Evolutionary conservation across 2,888 invertebrate genomes (phyloP).

Genomic region (Campoplex capitator): DNA sequence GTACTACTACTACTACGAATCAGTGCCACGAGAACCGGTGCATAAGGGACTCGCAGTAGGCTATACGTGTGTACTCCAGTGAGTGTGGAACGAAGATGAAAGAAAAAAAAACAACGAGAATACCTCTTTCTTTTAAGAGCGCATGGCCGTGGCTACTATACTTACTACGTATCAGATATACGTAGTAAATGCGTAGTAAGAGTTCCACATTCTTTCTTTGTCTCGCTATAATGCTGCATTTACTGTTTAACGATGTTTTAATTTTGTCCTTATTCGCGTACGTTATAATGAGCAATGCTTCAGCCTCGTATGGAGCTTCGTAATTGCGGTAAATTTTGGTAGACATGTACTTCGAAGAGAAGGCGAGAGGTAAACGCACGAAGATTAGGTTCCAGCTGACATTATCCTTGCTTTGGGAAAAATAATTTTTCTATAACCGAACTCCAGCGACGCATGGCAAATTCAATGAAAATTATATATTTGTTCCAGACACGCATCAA

Average conservation of each 20-base stretch:
- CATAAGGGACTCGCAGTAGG: slow-evolving; percentile 45
- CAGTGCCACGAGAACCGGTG: slow-evolving; percentile 64
- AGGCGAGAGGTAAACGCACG: neutral
- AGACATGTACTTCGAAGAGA: neutral
- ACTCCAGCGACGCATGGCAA: neutral
- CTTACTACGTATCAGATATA: slow-evolving; percentile 60
- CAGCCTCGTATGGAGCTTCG: neutral
- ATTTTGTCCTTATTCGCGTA: slow-evolving; percentile 15
- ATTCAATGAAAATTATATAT: neutral
- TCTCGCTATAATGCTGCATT: slow-evolving; percentile 24
- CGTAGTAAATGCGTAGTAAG: slow-evolving; percentile 62
- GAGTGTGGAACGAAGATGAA: slow-evolving; percentile 28
- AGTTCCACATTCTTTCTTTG: slow-evolving; percentile 25
- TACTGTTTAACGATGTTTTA: slow-evolving; percentile 23
- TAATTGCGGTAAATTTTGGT: neutral
- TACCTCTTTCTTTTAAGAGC: slow-evolving; percentile 49
- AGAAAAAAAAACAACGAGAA: slow-evolving; percentile 43
- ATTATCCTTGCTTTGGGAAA: neutral
- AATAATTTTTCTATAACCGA: neutral
- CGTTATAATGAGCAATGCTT: neutral
- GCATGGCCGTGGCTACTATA: slow-evolving; percentile 47
- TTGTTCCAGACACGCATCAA: neutral
- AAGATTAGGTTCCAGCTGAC: neutral
- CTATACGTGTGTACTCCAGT: slow-evolving; percentile 5
- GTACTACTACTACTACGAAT: slow-evolving; percentile 59